These are phyloP conservation scores for Selene dorsalis DNA, from an alignment of 2,797 vertebrate genomes.

Conservation along the genomic window DNA sequence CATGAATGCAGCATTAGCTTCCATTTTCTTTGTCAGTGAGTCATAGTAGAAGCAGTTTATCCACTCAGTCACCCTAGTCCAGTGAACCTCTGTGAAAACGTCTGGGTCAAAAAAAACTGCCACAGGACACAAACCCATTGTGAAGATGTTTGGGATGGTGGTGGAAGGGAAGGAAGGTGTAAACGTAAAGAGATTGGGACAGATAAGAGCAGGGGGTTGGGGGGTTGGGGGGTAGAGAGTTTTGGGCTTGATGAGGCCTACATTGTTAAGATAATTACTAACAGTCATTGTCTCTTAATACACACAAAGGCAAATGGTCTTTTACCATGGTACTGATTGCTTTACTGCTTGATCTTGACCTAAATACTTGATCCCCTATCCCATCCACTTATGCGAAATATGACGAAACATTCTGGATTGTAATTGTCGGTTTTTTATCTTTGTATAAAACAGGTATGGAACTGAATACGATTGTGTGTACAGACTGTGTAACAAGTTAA, in stretches of 20 bases:
- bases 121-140: slow-evolving; percentile 18
- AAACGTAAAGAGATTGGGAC: slow-evolving; percentile 28
- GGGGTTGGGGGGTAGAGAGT: not conserved
- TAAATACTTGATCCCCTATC: slow-evolving; percentile 29
- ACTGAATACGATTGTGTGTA: not conserved
- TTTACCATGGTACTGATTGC: slow-evolving; percentile 48
- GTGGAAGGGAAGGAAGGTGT: slow-evolving; percentile 17
- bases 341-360: slow-evolving; percentile 51
- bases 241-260: slow-evolving; percentile 27
- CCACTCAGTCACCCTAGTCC: not conserved
- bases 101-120: not conserved
- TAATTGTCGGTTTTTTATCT: not conserved
- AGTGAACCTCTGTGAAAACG: not conserved
- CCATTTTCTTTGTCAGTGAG: not conserved
- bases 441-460: slow-evolving; percentile 1
- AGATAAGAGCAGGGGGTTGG: slow-evolving; percentile 36
- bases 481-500: not conserved
- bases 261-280: slow-evolving; percentile 51
- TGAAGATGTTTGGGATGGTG: slow-evolving; percentile 5
- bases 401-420: slow-evolving; percentile 1
- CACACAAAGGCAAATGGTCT: slow-evolving; percentile 38
- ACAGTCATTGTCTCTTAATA: slow-evolving; percentile 45
- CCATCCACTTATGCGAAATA: not conserved
- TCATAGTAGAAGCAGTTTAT: not conserved
- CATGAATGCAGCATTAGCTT: not conserved